A percentile compares a stretch with the other conserved stretches of the same genome.
Evolutionary conservation across 2,797 vertebrate species (phyloP).

Genomic region (Tolypeutes matacus): DNA sequence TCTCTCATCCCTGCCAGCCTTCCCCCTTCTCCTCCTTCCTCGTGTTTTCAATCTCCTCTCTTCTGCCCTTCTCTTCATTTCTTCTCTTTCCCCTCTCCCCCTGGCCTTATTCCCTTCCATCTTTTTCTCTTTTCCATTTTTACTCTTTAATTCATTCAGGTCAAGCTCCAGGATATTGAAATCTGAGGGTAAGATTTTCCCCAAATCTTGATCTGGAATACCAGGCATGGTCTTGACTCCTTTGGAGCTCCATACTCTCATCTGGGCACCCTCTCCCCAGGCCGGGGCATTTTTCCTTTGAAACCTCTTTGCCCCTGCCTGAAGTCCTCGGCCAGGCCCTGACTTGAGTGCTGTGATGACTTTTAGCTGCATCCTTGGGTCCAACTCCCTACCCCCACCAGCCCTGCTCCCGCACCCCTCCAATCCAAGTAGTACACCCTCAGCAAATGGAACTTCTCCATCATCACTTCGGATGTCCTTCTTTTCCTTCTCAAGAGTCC

Average conservation of each 20-base stretch:
- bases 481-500: neutral
- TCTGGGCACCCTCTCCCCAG: too few relatives aligned
- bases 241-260: neutral
- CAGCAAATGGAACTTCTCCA: neutral
- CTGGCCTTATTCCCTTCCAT: neutral
- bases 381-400: neutral
- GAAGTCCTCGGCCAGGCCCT: neutral
- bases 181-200: neutral
- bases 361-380: neutral
- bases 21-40: neutral
- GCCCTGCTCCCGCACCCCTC: neutral
- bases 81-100: rapidly evolving
- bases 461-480: too few relatives aligned
- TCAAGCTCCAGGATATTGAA: neutral
- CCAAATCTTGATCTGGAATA: neutral
- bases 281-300: neutral
- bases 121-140: neutral
- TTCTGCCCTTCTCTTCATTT: neutral
- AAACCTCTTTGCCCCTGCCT: neutral
- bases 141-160: neutral
- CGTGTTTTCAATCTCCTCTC: too few relatives aligned
- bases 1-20: neutral
- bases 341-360: neutral
- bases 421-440: neutral
- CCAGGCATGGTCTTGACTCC: neutral